Base-by-base conservation (phyloP, 2,113 vertebrate species). In the Rhizomys pruinosus region DNA sequence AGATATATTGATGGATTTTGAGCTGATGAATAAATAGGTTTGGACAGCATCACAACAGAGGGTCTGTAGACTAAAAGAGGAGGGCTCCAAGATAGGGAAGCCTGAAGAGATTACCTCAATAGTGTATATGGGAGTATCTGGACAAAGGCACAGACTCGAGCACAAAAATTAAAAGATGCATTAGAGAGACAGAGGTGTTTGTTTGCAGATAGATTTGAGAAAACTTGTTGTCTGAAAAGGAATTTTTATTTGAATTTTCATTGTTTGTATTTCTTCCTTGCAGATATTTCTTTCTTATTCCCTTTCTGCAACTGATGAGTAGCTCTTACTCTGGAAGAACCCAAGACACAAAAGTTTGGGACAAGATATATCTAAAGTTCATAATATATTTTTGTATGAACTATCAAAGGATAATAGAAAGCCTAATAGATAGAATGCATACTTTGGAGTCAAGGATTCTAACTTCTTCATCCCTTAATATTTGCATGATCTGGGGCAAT, bases 31-130 rank as follows among this genome's bases (percentile, higher is more conserved):
- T n/a, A 5, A 84, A 80, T 86, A 78, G 47, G 20, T 59, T 91
- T 95, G 90, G 55, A 90, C 87, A 95, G 80, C 34, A n/a, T n/a
- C n/a, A 92, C 87, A 22, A 39, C n/a, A 63, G 23, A 92, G 74
- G 64, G 92, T 61, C 15, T 77, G 47, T 23, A 4, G 63, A 52
- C 55, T 47, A 25, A 37, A 44, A 9, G 25, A 88, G 27, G 42
- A 78, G 37, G 90, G 37, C 66, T 42, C 7, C 32, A 37, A 91
- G n/a, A 63, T 10, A 78, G 9, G 79, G 59, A 74, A 0, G 20
- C 16, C 37, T 84, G 59, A 72, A 61, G 20, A 64, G 66, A 7
- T 69, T 63, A 91, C 86, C 88, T 90, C 42, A 81, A 85, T 27
- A 71, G 29, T 55, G 55, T 17, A 39, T 22, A 77, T 37, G 44